phyloP scores from a whole-genome alignment of 1,140 invertebrate genomes.

The Drosophila sucinea region DNA sequence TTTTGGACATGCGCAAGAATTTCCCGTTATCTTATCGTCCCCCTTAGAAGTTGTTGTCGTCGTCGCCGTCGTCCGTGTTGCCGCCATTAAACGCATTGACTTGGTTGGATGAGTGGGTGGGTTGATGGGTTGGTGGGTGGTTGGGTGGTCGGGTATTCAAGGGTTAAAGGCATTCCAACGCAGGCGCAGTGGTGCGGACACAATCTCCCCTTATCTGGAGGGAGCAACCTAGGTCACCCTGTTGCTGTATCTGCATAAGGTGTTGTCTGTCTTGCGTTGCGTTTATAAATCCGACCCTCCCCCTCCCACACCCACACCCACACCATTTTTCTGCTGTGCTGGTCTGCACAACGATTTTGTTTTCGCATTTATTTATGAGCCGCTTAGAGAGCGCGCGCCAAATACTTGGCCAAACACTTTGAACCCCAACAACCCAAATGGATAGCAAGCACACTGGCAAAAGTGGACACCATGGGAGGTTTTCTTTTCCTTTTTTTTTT shows the following conservation, averaged over 20 bases:
- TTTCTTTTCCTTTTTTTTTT: neutral
- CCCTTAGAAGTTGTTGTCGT: slow-evolving; percentile 1
- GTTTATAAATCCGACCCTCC: slow-evolving; percentile 4
- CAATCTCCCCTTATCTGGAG: slow-evolving; percentile 6
- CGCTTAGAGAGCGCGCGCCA: slow-evolving; percentile 71
- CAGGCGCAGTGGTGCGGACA: slow-evolving; percentile 42
- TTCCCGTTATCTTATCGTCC: slow-evolving; percentile 66
- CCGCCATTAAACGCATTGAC: slow-evolving; percentile 66
- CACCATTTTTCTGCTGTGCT: slow-evolving; percentile 20
- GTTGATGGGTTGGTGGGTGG: slow-evolving; percentile 1
- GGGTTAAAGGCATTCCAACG: slow-evolving; percentile 72
- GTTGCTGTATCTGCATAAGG: slow-evolving; percentile 61
- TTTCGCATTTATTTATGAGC: slow-evolving; percentile 79
- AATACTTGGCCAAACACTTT: slow-evolving; percentile 74
- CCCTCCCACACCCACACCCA: neutral
- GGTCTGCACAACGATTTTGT: slow-evolving; percentile 71
- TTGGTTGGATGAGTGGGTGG: slow-evolving; percentile 11
- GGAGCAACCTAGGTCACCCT: slow-evolving; percentile 46
- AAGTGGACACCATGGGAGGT: slow-evolving; percentile 43
- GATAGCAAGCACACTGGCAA: slow-evolving; percentile 1
- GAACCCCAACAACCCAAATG: slow-evolving; percentile 52
- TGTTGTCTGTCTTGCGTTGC: slow-evolving; percentile 40
- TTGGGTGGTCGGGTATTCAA: slow-evolving; percentile 41
- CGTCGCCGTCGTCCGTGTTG: slow-evolving; percentile 9
- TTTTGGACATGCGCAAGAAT: slow-evolving; percentile 63